These are phyloP conservation scores for Bujurquina vittata DNA, from an alignment of 2,113 vertebrate genomes.

Conservation along the genomic window DNA sequence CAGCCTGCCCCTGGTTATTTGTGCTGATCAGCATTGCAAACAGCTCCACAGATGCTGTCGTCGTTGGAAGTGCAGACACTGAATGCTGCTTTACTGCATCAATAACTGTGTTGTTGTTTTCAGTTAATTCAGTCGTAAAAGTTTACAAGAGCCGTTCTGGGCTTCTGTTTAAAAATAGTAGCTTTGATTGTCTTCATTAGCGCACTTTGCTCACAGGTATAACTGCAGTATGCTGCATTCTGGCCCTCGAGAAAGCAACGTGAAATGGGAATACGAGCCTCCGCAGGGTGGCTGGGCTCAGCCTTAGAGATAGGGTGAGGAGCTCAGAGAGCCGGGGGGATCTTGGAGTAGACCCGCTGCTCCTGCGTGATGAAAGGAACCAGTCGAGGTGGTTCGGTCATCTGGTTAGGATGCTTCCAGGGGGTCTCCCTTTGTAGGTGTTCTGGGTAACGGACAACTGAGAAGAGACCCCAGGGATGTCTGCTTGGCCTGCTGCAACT, in stretches of 20 bases:
- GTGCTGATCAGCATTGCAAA: neutral
- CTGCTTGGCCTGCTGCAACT: neutral
- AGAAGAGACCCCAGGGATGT: neutral
- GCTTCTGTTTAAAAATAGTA: neutral
- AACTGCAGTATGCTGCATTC: neutral
- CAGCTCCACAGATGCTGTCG: neutral
- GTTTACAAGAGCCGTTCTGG: neutral
- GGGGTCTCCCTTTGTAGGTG: neutral
- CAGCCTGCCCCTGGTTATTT: conserved; percentile 10
- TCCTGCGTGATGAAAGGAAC: neutral
- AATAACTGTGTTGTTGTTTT: conserved; percentile 11
- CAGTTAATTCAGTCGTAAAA: neutral
- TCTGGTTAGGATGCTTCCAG: neutral
- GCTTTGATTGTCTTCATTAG: neutral
- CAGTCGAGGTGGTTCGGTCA: neutral
- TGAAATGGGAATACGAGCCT: neutral
- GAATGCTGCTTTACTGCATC: conserved; percentile 2
- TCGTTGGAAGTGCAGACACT: neutral
- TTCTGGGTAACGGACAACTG: neutral
- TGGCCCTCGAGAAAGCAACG: neutral
- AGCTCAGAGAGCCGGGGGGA: neutral
- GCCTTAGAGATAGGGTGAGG: no score
- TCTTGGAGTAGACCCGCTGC: neutral
- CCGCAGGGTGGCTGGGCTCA: neutral
- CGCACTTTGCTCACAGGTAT: neutral